Evolutionary conservation across 2,888 invertebrate genomes (phyloP).

Genomic region (Drosophila neotestacea): DNA sequence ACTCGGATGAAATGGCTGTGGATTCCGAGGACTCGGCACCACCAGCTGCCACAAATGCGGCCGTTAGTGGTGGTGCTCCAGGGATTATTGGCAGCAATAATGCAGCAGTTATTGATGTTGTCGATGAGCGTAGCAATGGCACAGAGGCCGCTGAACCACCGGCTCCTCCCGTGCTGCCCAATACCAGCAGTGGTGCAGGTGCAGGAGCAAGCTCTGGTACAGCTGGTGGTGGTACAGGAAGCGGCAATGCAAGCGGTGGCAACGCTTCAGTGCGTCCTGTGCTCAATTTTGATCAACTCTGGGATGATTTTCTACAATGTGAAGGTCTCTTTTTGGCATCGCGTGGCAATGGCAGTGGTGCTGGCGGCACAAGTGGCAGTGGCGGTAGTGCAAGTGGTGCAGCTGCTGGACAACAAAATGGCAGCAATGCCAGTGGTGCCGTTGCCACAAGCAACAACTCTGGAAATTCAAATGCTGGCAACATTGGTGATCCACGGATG

Average conservation of each 20-base stretch:
- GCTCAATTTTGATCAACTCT: slow-evolving; percentile 74
- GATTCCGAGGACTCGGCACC: slow-evolving; percentile 67
- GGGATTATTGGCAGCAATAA: slow-evolving; percentile 22
- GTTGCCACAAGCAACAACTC: slow-evolving; percentile 4
- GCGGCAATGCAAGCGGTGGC: neutral
- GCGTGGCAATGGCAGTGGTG: slow-evolving; percentile 47
- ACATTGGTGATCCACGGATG: slow-evolving; percentile 55
- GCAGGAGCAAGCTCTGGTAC: neutral
- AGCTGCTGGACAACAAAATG: slow-evolving; percentile 34
- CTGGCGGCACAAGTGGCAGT: slow-evolving; percentile 2
- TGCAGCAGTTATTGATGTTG: slow-evolving; percentile 43
- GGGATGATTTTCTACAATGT: slow-evolving; percentile 77
- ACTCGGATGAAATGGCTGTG: slow-evolving; percentile 77
- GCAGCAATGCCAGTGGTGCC: slow-evolving; percentile 17
- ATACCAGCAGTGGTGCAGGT: neutral
- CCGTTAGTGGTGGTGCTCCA: slow-evolving; percentile 25
- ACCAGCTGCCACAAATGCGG: slow-evolving; percentile 18
- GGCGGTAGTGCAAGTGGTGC: slow-evolving; percentile 15
- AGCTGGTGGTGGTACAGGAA: neutral
- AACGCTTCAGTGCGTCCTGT: slow-evolving; percentile 50
- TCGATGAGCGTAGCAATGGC: slow-evolving; percentile 49
- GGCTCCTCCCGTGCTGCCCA: neutral
- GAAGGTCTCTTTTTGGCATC: slow-evolving; percentile 71
- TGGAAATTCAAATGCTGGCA: slow-evolving; percentile 12
- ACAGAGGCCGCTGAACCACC: slow-evolving; percentile 18